These are phyloP conservation scores for Deilephila porcellus DNA, from an alignment of 2,888 invertebrate genomes.

Conservation along the genomic window DNA sequence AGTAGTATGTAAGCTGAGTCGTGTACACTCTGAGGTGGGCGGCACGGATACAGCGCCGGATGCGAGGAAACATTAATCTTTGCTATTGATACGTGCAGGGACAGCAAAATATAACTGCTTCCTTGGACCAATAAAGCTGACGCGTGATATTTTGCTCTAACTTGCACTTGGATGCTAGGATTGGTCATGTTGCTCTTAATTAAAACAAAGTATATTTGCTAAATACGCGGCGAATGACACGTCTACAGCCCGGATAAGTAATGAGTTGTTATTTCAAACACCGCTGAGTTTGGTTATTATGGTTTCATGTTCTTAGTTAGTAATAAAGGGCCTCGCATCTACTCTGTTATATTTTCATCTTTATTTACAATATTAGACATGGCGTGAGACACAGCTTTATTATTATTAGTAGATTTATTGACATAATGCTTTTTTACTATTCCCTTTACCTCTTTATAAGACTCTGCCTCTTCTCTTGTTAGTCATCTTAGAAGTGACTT, in stretches of 20 bases:
- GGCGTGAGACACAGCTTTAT: no score
- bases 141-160: neutral
- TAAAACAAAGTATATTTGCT: neutral
- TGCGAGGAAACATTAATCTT: constrained; percentile 42
- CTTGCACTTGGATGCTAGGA: neutral
- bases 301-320: neutral
- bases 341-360: no score
- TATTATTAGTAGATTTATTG: no score
- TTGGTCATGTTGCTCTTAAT: neutral
- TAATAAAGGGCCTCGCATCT: no score
- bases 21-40: constrained; percentile 42
- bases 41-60: constrained; percentile 33
- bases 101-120: constrained; percentile 15
- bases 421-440: no score
- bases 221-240: neutral
- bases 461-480: no score
- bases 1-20: constrained; percentile 48
- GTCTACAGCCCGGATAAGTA: neutral
- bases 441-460: no score
- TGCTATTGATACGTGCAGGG: constrained; percentile 5
- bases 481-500: no score
- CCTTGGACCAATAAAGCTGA: neutral
- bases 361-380: no score
- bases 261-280: neutral
- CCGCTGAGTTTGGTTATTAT: neutral